phyloP scores from a whole-genome alignment of 2,888 invertebrate genomes.

The Sphecodes monilicornis region DNA sequence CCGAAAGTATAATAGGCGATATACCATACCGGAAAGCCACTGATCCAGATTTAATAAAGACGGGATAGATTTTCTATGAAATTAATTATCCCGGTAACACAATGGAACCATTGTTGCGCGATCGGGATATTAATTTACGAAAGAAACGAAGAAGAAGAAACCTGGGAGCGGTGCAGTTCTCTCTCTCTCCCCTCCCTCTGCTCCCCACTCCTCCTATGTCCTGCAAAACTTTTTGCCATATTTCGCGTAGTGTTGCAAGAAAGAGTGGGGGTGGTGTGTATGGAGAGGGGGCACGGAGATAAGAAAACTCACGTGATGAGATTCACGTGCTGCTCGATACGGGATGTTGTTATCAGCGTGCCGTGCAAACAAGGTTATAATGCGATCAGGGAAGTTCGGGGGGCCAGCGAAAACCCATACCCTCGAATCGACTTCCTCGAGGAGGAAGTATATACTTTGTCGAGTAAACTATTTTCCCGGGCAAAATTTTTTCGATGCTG shows the following conservation, averaged over 20 bases:
- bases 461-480: conserved; percentile 20
- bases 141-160: neutral
- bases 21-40: neutral
- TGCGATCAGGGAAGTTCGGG: conserved; percentile 33
- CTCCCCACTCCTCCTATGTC: no score
- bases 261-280: neutral
- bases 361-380: conserved; percentile 47
- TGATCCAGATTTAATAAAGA: conserved; percentile 11
- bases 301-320: conserved; percentile 24
- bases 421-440: conserved; percentile 25
- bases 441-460: conserved; percentile 30
- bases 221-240: neutral
- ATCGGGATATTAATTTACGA: conserved; percentile 16
- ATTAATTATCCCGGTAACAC: conserved; percentile 35
- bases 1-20: neutral
- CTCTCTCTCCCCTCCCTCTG: neutral
- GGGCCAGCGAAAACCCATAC: conserved; percentile 21
- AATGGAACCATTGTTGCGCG: neutral
- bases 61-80: conserved; percentile 36
- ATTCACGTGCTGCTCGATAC: conserved; percentile 34
- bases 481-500: neutral
- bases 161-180: neutral
- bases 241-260: conserved; percentile 4
- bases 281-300: neutral
- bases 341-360: conserved; percentile 23